Evolutionary conservation across 2,797 vertebrate species (phyloP).

Genomic region (Lepilemur septentrionalis): DNA sequence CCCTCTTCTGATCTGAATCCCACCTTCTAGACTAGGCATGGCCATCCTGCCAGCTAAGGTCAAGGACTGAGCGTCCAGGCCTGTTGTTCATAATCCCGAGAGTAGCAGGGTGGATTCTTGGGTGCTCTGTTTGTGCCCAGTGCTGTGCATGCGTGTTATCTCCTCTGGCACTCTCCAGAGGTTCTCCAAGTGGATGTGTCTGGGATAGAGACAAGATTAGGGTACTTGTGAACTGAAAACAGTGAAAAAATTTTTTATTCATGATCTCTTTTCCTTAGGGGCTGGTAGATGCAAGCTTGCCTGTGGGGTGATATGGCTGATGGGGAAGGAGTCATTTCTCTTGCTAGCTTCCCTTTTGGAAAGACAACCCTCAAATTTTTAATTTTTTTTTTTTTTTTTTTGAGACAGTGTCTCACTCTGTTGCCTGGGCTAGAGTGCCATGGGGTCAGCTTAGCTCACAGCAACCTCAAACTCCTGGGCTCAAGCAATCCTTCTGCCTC

Average conservation of each 20-base stretch:
- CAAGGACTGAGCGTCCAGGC: background rate
- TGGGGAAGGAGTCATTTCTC: background rate
- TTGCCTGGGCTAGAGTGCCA: too few species aligned
- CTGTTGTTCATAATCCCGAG: background rate
- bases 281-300: background rate
- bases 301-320: background rate
- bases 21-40: background rate
- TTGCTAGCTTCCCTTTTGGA: background rate
- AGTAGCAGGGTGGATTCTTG: background rate
- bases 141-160: rapidly evolving
- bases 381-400: background rate
- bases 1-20: background rate
- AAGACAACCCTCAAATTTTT: background rate
- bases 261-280: background rate
- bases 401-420: too few species aligned
- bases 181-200: background rate
- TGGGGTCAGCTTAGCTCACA: too few species aligned
- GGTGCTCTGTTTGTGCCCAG: background rate
- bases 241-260: background rate
- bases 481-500: too few species aligned
- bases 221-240: background rate
- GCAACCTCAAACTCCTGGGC: too few species aligned
- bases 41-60: background rate
- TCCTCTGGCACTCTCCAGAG: background rate
- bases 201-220: background rate